These are phyloP conservation scores for Hipposideros larvatus DNA, from an alignment of 2,797 vertebrate species.

Conservation along the genomic window DNA sequence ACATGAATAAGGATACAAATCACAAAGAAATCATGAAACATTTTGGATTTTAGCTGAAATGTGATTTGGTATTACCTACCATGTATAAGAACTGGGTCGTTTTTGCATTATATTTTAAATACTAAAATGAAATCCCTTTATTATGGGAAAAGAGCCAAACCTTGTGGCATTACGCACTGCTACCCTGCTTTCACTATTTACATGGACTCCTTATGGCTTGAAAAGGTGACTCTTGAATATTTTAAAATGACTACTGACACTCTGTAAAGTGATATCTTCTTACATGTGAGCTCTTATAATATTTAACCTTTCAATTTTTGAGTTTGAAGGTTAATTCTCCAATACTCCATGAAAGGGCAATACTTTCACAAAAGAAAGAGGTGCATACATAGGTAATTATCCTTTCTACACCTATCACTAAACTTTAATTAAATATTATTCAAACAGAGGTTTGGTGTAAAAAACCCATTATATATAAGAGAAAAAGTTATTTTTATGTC, in stretches of 20 bases:
- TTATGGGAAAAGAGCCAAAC: not conserved
- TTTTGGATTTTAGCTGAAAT: constrained; percentile 9
- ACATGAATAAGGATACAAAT: not conserved
- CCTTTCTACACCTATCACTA: not conserved
- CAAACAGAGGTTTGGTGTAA: not conserved
- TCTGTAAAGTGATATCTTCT: not conserved
- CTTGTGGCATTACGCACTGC: not conserved
- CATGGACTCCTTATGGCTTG: not conserved
- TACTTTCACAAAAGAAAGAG: not conserved
- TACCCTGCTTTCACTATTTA: not conserved
- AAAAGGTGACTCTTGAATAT: not conserved
- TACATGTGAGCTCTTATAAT: not conserved
- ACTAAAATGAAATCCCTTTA: not conserved
- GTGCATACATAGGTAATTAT: not conserved
- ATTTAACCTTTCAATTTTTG: not conserved
- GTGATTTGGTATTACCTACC: not conserved
- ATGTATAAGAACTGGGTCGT: not conserved
- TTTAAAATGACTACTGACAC: not conserved
- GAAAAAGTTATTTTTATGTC: not conserved
- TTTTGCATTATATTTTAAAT: not conserved
- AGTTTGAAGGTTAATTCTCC: not conserved
- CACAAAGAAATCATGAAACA: not conserved
- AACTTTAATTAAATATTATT: not conserved
- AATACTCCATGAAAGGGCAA: not conserved
- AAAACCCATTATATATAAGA: not conserved